phyloP scores from a whole-genome alignment of 2,888 invertebrate genomes.

The Macrosiphum euphorbiae region DNA sequence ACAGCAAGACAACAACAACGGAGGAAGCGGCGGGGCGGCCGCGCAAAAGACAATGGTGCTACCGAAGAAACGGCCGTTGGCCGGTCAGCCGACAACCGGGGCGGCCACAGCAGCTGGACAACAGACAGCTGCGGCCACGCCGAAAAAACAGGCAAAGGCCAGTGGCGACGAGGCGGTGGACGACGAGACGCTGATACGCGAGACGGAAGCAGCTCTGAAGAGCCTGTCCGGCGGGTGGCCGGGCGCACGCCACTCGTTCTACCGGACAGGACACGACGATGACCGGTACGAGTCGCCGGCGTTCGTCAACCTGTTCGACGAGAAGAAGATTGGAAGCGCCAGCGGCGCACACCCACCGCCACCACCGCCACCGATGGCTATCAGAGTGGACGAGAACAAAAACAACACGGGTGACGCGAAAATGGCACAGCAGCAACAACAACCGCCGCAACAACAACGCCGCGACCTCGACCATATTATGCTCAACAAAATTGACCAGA shows the following conservation, averaged over 20 bases:
- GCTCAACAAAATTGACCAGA: conserved; percentile 59
- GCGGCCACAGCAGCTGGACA: conserved; percentile 67
- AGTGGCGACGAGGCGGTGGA: conserved; percentile 74
- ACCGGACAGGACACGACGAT: conserved; percentile 75
- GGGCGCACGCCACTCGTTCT: conserved; percentile 76
- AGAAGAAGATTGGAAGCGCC: conserved; percentile 78
- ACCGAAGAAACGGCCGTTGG: conserved; percentile 54
- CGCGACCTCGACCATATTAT: conserved; percentile 31
- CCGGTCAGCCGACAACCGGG: conserved; percentile 66
- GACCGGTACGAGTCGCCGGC: conserved; percentile 81
- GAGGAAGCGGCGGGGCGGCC: conserved; percentile 64
- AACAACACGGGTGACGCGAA: conserved; percentile 65
- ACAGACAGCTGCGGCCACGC: conserved; percentile 56
- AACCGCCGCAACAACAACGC: conserved; percentile 51
- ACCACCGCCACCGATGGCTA: conserved; percentile 73
- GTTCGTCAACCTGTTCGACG: conserved; percentile 88
- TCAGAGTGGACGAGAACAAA: conserved; percentile 73
- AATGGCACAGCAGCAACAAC: conserved; percentile 27
- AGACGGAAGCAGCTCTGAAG: conserved; percentile 89
- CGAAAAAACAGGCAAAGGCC: conserved; percentile 69
- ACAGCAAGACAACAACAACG: conserved; percentile 57
- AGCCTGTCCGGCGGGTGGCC: conserved; percentile 86
- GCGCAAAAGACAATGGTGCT: conserved; percentile 53
- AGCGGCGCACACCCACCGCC: conserved; percentile 72
- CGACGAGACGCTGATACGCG: conserved; percentile 86